Evolutionary conservation across 2,113 vertebrate species (phyloP).

Genomic region (human (Homo sapiens)): GRCh38 chr2:115169001-115169500

Average conservation of each 20-base stretch:
- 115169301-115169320: neutral
- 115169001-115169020: neutral
- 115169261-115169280: neutral
- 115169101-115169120: neutral
- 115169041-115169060: neutral
- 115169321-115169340: neutral
- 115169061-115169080: neutral
- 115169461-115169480: neutral
- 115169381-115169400: neutral
- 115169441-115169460: no score
- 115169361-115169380: neutral
- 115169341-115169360: neutral
- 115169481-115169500: constrained; percentile 14
- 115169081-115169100: neutral
- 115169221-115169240: neutral
- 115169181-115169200: neutral
- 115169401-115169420: neutral
- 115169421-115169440: neutral
- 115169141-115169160: neutral
- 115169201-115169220: neutral
- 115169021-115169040: neutral
- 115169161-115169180: neutral
- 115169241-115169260: neutral
- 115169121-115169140: neutral
- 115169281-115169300: neutral